A percentile compares a stretch with the other conserved stretches of the same genome.
phyloP scores from a whole-genome alignment of 2,113 vertebrate species.

The Stigmatopora argus region DNA sequence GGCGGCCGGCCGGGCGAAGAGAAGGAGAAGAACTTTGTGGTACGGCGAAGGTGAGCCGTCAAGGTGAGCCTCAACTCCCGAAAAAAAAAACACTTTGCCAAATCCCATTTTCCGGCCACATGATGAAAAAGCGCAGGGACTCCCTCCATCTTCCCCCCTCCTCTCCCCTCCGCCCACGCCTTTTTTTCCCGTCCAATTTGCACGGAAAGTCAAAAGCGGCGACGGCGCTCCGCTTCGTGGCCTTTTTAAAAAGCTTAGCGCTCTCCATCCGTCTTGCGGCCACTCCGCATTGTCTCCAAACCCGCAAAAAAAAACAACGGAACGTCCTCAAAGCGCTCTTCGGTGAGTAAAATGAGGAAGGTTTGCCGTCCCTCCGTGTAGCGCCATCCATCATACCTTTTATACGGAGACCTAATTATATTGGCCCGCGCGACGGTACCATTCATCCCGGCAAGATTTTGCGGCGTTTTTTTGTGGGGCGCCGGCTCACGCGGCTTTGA shows the following conservation, averaged over 20 bases:
- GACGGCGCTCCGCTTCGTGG: slow-evolving; percentile 14
- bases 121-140: slow-evolving; percentile 11
- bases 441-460: not conserved
- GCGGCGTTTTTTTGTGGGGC: not conserved
- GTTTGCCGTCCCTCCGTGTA: not conserved
- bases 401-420: slow-evolving; percentile 9
- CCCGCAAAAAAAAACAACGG: slow-evolving; percentile 27
- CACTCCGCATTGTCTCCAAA: slow-evolving; percentile 36
- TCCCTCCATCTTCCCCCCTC: not conserved
- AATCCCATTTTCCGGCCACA: not conserved
- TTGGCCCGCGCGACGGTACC: not conserved
- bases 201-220: slow-evolving; percentile 38
- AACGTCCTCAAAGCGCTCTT: slow-evolving; percentile 13
- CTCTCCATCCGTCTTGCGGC: slow-evolving; percentile 46
- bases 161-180: too few relatives aligned
- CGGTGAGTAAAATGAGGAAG: slow-evolving; percentile 10
- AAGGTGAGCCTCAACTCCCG: not conserved
- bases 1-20: not conserved
- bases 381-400: slow-evolving; percentile 3
- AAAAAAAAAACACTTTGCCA: slow-evolving; percentile 5
- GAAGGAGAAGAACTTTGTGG: not conserved
- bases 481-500: not conserved
- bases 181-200: slow-evolving; percentile 10
- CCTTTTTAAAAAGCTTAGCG: slow-evolving; percentile 39
- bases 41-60: slow-evolving; percentile 5